A percentile compares a stretch with the other conserved stretches of the same genome.
phyloP scores from a whole-genome alignment of 2,113 vertebrate species.

The Bambusicola thoracicus region DNA sequence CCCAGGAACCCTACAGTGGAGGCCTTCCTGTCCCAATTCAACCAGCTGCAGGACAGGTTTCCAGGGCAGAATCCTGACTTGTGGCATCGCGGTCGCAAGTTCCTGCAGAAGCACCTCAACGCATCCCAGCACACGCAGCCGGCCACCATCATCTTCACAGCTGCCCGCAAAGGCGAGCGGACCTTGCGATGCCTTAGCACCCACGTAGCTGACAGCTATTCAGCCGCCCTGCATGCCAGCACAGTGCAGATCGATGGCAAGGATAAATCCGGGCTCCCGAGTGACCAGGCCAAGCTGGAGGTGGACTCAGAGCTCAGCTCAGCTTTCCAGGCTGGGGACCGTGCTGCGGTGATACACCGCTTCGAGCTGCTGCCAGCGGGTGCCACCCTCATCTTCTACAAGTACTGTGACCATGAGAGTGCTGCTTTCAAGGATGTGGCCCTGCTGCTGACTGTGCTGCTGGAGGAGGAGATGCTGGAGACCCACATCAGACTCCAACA shows the following conservation, averaged over 20 bases:
- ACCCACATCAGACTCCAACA: constrained; percentile 59
- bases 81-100: constrained; percentile 85
- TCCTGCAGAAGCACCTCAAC: constrained; percentile 87
- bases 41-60: constrained; percentile 77
- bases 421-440: constrained; percentile 89
- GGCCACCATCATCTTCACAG: constrained; percentile 87
- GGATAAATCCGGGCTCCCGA: constrained; percentile 74
- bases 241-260: constrained; percentile 80
- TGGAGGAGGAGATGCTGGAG: constrained; percentile 80
- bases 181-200: constrained; percentile 87
- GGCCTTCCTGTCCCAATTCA: constrained; percentile 76
- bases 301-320: constrained; percentile 83
- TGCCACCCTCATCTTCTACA: constrained; percentile 95
- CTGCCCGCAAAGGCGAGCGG: constrained; percentile 74
- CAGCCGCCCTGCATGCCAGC: constrained; percentile 72
- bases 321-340: constrained; percentile 80
- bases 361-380: constrained; percentile 90
- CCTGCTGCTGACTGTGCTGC: constrained; percentile 89
- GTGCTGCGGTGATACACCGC: constrained; percentile 86
- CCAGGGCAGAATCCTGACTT: constrained; percentile 84
- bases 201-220: constrained; percentile 80
- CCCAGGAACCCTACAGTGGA: constrained; percentile 57
- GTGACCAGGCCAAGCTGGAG: constrained; percentile 84
- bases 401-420: constrained; percentile 95
- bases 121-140: constrained; percentile 79